Percentiles rank a stretch among this genome's conserved stretches.
phyloP scores from a whole-genome alignment of 2,113 vertebrate genomes.

The Crotalus viridis region DNA sequence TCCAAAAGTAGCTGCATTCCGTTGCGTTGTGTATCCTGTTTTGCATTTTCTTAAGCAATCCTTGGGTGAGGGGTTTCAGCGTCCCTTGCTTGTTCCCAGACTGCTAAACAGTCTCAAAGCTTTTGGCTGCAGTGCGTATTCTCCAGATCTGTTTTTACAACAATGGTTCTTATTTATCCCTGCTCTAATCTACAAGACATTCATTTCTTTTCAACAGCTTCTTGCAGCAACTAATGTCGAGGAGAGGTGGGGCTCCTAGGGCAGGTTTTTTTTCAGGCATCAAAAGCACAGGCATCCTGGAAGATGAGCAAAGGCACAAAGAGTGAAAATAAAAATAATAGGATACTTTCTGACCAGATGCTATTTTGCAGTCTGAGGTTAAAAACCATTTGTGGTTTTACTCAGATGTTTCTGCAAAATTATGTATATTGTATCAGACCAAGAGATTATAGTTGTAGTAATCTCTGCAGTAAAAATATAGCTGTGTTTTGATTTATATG shows the following conservation, averaged over 20 bases:
- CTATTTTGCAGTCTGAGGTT: not conserved
- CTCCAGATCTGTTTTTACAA: slow-evolving; percentile 26
- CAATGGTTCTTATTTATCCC: not conserved
- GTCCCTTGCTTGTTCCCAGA: slow-evolving; percentile 38
- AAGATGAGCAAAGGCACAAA: not conserved
- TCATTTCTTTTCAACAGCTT: slow-evolving; percentile 13
- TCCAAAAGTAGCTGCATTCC: slow-evolving; percentile 15
- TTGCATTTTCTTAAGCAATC: slow-evolving; percentile 42
- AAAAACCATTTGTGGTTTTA: not conserved
- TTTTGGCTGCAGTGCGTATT: slow-evolving; percentile 22
- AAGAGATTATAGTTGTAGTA: not conserved
- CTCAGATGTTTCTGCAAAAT: not conserved
- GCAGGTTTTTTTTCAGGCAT: not conserved
- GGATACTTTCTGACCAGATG: not conserved
- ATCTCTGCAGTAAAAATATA: not conserved
- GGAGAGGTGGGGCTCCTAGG: not conserved
- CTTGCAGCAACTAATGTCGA: slow-evolving; percentile 3
- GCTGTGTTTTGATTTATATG: not conserved
- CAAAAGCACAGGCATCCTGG: not conserved
- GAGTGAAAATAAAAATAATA: not conserved
- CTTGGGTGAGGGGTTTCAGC: slow-evolving; percentile 37
- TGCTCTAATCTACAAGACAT: slow-evolving; percentile 28
- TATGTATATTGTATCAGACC: not conserved
- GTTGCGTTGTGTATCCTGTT: slow-evolving; percentile 38
- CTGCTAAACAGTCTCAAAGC: slow-evolving; percentile 18